Evolutionary conservation across 2,797 vertebrate genomes (phyloP), one percentile per base, ranked within the genome.

Genomic region (Glyptemys insculpta): DNA sequence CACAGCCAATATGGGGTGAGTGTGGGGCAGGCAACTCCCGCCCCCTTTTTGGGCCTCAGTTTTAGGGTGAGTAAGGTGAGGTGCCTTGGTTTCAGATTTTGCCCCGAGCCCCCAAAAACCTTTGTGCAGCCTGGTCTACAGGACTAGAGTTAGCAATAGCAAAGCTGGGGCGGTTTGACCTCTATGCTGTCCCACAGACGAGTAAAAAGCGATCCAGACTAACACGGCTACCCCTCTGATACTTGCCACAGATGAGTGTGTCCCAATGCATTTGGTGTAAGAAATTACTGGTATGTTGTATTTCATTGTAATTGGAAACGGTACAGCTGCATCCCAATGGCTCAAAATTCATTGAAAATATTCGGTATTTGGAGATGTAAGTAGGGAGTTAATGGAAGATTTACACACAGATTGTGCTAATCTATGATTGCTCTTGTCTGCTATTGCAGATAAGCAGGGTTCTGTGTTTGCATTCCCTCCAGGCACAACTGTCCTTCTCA

Each of bases 401-500:
- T 92, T 91, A 18, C 23, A 21, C 3, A 18, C 59, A 85, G 41
- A 52, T 68, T 52, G 88, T 96, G 5, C 85, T 79, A 65, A 87
- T 27, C 34, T 89, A 0, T 87, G 54, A 19, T 2, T 91, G 83
- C 2, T 37, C 34, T 78, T 89, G 29, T 1, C 41, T 0, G 0
- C 31, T 89, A 44, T 50, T 83, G 37, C 62, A 83, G 57, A 83
- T 86, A 68, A 94, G 25, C 79, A 5, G 14, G 3, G 5, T 53
- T 93, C 79, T 59, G 23, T 85, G n/a, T 57, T 19, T 2, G 0
- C 54, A 15, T 82, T 86, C 54, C 74, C 1, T 1, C 59, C 87
- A 49, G 19, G 12, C 34, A 12, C 54, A 92, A 1, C 53, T 80
- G 27, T 84, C 31, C 34, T 94, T 93, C 31, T 84, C 23, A 23